A percentile compares a stretch with the other conserved stretches of the same genome.
phyloP scores from a whole-genome alignment of 2,797 vertebrate genomes.

The Rhinophrynus dorsalis region DNA sequence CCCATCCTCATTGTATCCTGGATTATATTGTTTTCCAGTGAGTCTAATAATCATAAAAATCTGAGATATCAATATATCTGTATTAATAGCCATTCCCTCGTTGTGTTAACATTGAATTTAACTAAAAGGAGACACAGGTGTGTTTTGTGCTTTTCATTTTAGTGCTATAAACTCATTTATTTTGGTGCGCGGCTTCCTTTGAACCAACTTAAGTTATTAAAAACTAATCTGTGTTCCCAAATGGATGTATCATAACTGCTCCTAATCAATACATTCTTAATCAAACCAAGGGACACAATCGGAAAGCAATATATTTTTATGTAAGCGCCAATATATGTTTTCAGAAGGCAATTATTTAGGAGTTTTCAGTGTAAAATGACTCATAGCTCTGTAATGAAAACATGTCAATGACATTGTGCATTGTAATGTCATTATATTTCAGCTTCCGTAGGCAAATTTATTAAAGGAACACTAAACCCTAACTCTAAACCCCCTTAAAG shows the following conservation, averaged over 20 bases:
- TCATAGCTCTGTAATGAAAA: too few relatives aligned
- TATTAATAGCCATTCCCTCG: background rate
- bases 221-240: slow-evolving; percentile 15
- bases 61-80: slow-evolving; percentile 3
- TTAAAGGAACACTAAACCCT: too few relatives aligned
- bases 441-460: too few relatives aligned
- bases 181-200: background rate
- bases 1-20: background rate
- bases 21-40: slow-evolving; percentile 27
- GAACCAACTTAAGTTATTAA: slow-evolving; percentile 5
- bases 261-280: slow-evolving; percentile 35
- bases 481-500: too few relatives aligned
- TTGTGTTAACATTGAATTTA: background rate
- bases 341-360: background rate
- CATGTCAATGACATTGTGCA: too few relatives aligned
- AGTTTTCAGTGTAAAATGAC: background rate
- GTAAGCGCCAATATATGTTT: slow-evolving; percentile 2
- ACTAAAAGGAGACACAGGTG: background rate
- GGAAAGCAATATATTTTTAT: slow-evolving; percentile 11
- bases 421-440: background rate
- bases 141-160: slow-evolving; percentile 8
- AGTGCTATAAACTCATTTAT: background rate
- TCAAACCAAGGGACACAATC: background rate
- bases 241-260: slow-evolving; percentile 17
- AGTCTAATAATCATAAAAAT: slow-evolving; percentile 28